These are phyloP conservation scores for Drosophila imparisetae DNA, from an alignment of 2,888 invertebrate genomes.

Conservation along the genomic window DNA sequence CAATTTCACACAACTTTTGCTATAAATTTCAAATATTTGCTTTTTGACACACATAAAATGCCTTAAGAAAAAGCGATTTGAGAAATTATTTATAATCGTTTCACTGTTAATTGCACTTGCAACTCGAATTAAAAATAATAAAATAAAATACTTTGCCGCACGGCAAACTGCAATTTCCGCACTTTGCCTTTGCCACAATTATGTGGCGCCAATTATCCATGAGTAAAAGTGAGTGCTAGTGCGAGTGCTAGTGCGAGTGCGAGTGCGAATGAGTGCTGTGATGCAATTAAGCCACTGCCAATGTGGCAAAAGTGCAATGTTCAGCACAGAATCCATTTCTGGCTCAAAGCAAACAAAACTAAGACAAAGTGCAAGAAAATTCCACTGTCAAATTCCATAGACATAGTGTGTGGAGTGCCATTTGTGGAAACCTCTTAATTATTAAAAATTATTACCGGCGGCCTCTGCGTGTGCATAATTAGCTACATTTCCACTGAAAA, in stretches of 20 bases:
- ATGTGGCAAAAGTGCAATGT: slow-evolving; percentile 50
- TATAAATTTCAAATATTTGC: not conserved
- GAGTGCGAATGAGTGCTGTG: slow-evolving; percentile 8
- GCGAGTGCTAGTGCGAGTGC: not conserved
- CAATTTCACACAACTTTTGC: not conserved
- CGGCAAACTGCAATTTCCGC: slow-evolving; percentile 57
- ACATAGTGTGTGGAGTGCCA: slow-evolving; percentile 27
- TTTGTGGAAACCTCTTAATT: slow-evolving; percentile 80
- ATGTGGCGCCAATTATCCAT: slow-evolving; percentile 49
- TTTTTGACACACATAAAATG: not conserved
- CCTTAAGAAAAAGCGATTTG: slow-evolving; percentile 25
- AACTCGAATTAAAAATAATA: slow-evolving; percentile 19
- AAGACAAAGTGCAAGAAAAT: slow-evolving; percentile 43
- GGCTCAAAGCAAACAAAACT: slow-evolving; percentile 41
- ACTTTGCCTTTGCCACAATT: slow-evolving; percentile 48
- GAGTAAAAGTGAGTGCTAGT: slow-evolving; percentile 26
- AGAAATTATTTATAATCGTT: slow-evolving; percentile 48
- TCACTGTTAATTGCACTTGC: slow-evolving; percentile 52
- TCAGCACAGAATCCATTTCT: slow-evolving; percentile 50
- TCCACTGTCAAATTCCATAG: slow-evolving; percentile 31
- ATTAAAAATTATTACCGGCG: slow-evolving; percentile 73
- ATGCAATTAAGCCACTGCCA: slow-evolving; percentile 28
- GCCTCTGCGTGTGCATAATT: slow-evolving; percentile 75
- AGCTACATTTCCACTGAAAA: slow-evolving; percentile 78
- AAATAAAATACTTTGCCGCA: not conserved